These are phyloP conservation scores for Acanthosepion esculentum DNA, from an alignment of 2,888 invertebrate species.

Conservation along the genomic window DNA sequence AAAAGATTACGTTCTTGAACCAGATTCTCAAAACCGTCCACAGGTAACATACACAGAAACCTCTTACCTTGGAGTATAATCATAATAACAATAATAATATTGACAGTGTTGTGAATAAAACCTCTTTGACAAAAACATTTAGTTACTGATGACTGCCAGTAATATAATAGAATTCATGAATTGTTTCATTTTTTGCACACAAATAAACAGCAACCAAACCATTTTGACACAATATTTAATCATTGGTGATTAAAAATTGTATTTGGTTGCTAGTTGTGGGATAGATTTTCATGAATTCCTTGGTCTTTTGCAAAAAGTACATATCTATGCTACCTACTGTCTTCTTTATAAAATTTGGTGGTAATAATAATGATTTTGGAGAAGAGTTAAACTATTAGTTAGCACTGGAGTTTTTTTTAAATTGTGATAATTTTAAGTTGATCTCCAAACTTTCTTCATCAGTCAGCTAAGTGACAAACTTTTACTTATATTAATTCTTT, in stretches of 20 bases:
- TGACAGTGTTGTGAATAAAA: conserved; percentile 12
- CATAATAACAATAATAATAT: background rate
- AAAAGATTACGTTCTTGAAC: conserved; percentile 23
- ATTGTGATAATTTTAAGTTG: background rate
- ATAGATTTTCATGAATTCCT: conserved; percentile 33
- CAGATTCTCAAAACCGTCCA: conserved; percentile 1
- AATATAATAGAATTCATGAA: background rate
- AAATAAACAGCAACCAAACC: background rate
- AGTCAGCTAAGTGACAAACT: background rate
- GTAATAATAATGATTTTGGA: background rate
- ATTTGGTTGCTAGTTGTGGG: background rate
- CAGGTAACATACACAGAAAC: conserved; percentile 21
- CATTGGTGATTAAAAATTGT: background rate
- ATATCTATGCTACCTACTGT: background rate
- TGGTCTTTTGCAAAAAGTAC: background rate
- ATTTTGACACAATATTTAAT: background rate
- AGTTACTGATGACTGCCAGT: background rate
- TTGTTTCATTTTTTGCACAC: conserved; percentile 33
- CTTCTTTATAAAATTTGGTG: conserved; percentile 10
- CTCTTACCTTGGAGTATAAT: conserved; percentile 33
- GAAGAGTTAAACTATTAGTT: background rate
- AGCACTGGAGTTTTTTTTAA: background rate
- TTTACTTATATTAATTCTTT: background rate
- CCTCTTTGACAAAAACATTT: background rate
- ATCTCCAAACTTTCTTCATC: conserved; percentile 8